Conservation (phyloP, 2,797 vertebrate species). For the Sebastolobus altivelis region DNA sequence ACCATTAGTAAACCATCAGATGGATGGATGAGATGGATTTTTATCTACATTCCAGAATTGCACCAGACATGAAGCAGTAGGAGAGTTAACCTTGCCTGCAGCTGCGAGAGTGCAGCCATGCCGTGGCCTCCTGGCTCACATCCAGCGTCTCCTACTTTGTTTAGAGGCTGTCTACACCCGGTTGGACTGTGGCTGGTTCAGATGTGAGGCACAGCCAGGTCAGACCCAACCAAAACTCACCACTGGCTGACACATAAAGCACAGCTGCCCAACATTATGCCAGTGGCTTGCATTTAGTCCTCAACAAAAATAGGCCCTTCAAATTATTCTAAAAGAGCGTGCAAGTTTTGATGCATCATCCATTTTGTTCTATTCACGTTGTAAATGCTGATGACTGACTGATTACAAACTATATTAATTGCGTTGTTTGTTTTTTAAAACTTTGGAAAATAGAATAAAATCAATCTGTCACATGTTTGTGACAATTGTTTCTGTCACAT, state of each 20-base stretch:
- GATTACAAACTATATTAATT: neutral
- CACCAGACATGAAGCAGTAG: neutral
- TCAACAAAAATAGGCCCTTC: constrained; percentile 8
- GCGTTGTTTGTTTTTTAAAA: neutral
- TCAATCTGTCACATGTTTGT: neutral
- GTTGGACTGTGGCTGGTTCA: constrained; percentile 51
- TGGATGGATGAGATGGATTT: neutral
- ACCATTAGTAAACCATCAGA: neutral
- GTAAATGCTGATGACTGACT: neutral
- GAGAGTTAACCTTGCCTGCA: constrained; percentile 1
- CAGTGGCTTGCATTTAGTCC: constrained; percentile 25
- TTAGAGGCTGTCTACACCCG: constrained; percentile 47
- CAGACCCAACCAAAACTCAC: constrained; percentile 47
- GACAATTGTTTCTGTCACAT: too few relatives aligned
- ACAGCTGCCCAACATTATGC: constrained; percentile 21
- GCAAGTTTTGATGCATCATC: neutral
- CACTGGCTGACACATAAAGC: constrained; percentile 49
- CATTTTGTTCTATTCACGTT: neutral
- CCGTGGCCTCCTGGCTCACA: constrained; percentile 39
- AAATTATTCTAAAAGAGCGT: constrained; percentile 11
- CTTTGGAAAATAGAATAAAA: neutral
- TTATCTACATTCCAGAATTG: neutral
- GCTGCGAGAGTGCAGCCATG: constrained; percentile 30
- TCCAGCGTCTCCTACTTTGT: constrained; percentile 44
- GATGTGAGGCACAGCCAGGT: constrained; percentile 42